phyloP scores from a whole-genome alignment of 2,113 vertebrate genomes.

The Diphyllodes magnificus region DNA sequence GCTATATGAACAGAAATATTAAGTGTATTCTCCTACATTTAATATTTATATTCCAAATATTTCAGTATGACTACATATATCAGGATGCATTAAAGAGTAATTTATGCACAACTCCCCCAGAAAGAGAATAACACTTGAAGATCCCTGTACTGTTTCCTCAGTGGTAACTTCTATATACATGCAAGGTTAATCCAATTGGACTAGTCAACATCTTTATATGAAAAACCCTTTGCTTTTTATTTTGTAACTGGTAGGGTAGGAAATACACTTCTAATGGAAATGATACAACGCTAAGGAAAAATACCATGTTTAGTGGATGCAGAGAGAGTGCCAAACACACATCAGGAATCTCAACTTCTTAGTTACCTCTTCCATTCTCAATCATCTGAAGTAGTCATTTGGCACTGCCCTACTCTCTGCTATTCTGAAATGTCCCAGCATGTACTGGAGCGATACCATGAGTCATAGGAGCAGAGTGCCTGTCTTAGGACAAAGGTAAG shows the following conservation, averaged over 20 bases:
- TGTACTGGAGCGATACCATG: not conserved
- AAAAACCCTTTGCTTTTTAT: not conserved
- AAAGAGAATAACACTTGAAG: constrained; percentile 38
- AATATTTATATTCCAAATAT: constrained; percentile 62
- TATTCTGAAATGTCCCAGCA: constrained; percentile 19
- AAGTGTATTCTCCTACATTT: constrained; percentile 73
- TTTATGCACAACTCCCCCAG: constrained; percentile 17
- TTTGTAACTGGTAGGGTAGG: not conserved
- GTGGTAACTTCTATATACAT: not conserved
- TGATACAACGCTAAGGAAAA: constrained; percentile 31
- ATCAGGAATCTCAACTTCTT: constrained; percentile 56
- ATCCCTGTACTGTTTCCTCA: constrained; percentile 43
- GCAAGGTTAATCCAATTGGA: not conserved
- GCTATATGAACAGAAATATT: constrained; percentile 54
- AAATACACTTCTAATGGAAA: not conserved
- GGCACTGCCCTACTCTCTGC: constrained; percentile 34
- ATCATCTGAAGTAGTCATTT: constrained; percentile 53
- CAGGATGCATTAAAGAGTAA: constrained; percentile 62
- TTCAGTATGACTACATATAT: constrained; percentile 49
- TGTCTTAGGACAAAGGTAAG: constrained; percentile 24
- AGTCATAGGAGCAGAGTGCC: constrained; percentile 15
- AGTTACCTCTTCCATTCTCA: constrained; percentile 56
- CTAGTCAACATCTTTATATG: not conserved
- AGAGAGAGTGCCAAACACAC: constrained; percentile 64
- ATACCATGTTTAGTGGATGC: constrained; percentile 3